A percentile compares a stretch with the other conserved stretches of the same genome.
Evolutionary conservation across 2,888 invertebrate genomes (phyloP).

Genomic region (Octonoba sinensis): DNA sequence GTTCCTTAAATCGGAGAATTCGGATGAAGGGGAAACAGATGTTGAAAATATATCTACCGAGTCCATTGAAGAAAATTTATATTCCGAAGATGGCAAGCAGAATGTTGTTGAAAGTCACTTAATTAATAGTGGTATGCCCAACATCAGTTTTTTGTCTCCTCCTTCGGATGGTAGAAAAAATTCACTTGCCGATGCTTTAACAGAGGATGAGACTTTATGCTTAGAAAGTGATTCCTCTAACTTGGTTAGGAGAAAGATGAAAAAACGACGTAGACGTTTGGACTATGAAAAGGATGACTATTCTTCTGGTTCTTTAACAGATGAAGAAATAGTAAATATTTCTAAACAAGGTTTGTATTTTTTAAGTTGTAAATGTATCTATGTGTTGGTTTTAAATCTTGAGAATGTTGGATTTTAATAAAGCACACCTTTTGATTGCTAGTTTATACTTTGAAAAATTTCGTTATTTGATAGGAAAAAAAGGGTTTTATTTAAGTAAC

Average conservation of each 20-base stretch:
- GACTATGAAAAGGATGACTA: slow-evolving; percentile 1
- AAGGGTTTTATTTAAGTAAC: too few relatives aligned
- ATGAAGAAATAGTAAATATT: slow-evolving; percentile 47
- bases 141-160: background rate
- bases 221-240: background rate
- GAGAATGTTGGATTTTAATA: too few relatives aligned
- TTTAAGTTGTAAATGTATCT: background rate
- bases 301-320: slow-evolving; percentile 30
- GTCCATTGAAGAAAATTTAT: slow-evolving; percentile 1
- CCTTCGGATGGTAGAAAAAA: slow-evolving; percentile 10
- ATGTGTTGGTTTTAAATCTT: too few relatives aligned
- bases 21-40: slow-evolving; percentile 42
- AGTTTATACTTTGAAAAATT: too few relatives aligned
- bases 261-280: slow-evolving; percentile 14
- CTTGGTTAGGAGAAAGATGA: background rate
- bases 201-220: slow-evolving; percentile 30
- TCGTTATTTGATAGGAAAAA: too few relatives aligned
- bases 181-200: slow-evolving; percentile 15
- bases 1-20: slow-evolving; percentile 33
- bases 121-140: background rate
- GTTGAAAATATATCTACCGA: slow-evolving; percentile 31
- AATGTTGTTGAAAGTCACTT: background rate
- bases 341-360: slow-evolving; percentile 42
- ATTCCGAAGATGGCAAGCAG: background rate
- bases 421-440: too few relatives aligned